Evolutionary conservation across 2,888 invertebrate genomes (phyloP).

Genomic region (Epinotia brunnichana): DNA sequence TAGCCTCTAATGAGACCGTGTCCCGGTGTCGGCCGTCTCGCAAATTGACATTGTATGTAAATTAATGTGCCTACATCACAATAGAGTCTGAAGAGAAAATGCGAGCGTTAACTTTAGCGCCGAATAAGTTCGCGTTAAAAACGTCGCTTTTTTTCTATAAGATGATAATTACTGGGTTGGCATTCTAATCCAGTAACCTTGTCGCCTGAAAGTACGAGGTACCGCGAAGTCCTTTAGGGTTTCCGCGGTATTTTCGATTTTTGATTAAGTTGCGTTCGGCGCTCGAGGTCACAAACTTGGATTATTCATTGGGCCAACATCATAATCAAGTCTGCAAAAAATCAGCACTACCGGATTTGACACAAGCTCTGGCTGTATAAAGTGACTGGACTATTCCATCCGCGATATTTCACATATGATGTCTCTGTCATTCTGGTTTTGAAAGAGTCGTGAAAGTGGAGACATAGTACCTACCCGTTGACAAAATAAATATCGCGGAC

Average conservation of each 20-base stretch:
- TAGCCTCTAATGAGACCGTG: constrained; percentile 79
- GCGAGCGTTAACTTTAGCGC: constrained; percentile 19
- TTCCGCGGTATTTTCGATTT: too few species aligned
- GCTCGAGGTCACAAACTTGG: too few species aligned
- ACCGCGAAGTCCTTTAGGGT: too few species aligned
- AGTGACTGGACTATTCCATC: too few species aligned
- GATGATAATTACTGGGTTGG: background rate
- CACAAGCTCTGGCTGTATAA: too few species aligned
- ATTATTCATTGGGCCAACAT: too few species aligned
- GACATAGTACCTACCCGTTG: background rate
- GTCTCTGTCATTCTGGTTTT: background rate
- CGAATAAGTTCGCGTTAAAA: constrained; percentile 9
- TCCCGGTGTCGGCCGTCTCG: constrained; percentile 68
- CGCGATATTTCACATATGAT: background rate
- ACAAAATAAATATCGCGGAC: too few species aligned
- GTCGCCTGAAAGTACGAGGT: too few species aligned
- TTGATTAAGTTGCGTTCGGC: too few species aligned
- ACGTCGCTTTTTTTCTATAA: background rate
- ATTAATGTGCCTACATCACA: constrained; percentile 71
- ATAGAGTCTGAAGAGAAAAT: constrained; percentile 43
- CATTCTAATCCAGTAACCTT: too few species aligned
- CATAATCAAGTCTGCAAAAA: too few species aligned
- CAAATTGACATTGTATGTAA: constrained; percentile 81
- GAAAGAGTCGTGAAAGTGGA: background rate
- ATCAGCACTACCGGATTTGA: too few species aligned